These are phyloP conservation scores for Orgyia antiqua DNA, from an alignment of 2,888 invertebrate species.

Conservation along the genomic window DNA sequence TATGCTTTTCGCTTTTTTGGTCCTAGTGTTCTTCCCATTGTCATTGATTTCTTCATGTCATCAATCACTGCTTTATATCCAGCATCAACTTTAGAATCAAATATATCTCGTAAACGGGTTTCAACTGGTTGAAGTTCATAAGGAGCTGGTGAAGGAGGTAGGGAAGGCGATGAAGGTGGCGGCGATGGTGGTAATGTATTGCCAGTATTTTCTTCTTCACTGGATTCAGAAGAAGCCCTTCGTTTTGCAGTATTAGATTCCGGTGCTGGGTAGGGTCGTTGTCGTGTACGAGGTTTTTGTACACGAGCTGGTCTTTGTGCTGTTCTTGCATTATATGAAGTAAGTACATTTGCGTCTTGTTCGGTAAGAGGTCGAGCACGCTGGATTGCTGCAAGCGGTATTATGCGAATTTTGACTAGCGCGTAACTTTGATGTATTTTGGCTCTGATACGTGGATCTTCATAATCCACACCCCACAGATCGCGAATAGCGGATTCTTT, in stretches of 20 bases:
- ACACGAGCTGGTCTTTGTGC: slow-evolving; percentile 63
- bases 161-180: slow-evolving; percentile 65
- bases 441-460: slow-evolving; percentile 65
- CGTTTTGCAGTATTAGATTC: slow-evolving; percentile 47
- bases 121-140: slow-evolving; percentile 68
- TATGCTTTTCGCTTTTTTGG: slow-evolving; percentile 69
- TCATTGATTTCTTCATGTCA: slow-evolving; percentile 76
- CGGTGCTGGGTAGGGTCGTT: slow-evolving; percentile 59
- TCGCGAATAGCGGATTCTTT: slow-evolving; percentile 75
- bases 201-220: slow-evolving; percentile 68
- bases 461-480: slow-evolving; percentile 71
- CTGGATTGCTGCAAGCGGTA: slow-evolving; percentile 68
- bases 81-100: slow-evolving; percentile 73
- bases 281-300: slow-evolving; percentile 52
- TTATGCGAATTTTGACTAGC: slow-evolving; percentile 71
- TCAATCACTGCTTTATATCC: slow-evolving; percentile 75
- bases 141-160: slow-evolving; percentile 65
- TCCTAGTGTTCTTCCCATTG: slow-evolving; percentile 66
- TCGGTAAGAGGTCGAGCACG: slow-evolving; percentile 66
- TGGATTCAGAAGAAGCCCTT: slow-evolving; percentile 67
- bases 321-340: slow-evolving; percentile 72
- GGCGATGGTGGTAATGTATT: slow-evolving; percentile 63
- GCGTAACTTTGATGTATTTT: slow-evolving; percentile 73
- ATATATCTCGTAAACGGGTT: slow-evolving; percentile 65
- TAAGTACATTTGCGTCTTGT: slow-evolving; percentile 72